Evolutionary conservation across 92 coral and sea anemone species (phyloP).

Genomic region (Palythoa grandis): DNA sequence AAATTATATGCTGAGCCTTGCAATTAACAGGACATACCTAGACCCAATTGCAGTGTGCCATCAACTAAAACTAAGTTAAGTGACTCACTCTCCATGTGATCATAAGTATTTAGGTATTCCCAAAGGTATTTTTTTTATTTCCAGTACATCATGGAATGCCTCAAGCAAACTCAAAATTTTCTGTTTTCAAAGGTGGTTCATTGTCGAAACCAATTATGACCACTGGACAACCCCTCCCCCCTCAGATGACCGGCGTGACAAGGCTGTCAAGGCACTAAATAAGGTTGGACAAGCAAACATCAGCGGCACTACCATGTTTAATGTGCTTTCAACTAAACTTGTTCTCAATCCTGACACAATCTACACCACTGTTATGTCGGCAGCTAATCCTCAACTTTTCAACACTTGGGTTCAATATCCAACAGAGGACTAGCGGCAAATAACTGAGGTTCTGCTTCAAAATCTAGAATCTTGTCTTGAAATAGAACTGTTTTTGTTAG

Average conservation of each 20-base stretch:
- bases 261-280: constrained; percentile 77
- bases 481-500: too few relatives aligned
- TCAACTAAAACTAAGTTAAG: too few relatives aligned
- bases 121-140: not conserved
- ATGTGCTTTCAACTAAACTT: constrained; percentile 73
- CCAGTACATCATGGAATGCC: not conserved
- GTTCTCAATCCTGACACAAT: constrained; percentile 69
- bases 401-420: constrained; percentile 83
- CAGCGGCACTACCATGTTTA: constrained; percentile 59
- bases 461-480: not conserved
- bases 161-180: not conserved
- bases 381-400: constrained; percentile 71
- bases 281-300: constrained; percentile 74
- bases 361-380: constrained; percentile 86
- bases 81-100: too few relatives aligned
- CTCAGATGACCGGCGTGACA: constrained; percentile 83
- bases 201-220: constrained; percentile 96
- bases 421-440: constrained; percentile 13
- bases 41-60: too few relatives aligned
- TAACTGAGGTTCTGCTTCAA: not conserved
- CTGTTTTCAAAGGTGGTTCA: constrained; percentile 72
- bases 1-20: too few relatives aligned
- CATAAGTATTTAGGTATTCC: not conserved
- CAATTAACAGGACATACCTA: too few relatives aligned
- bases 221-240: constrained; percentile 94